These are phyloP conservation scores for Lydus trimaculatus DNA, from an alignment of 2,888 invertebrate genomes.

Conservation along the genomic window DNA sequence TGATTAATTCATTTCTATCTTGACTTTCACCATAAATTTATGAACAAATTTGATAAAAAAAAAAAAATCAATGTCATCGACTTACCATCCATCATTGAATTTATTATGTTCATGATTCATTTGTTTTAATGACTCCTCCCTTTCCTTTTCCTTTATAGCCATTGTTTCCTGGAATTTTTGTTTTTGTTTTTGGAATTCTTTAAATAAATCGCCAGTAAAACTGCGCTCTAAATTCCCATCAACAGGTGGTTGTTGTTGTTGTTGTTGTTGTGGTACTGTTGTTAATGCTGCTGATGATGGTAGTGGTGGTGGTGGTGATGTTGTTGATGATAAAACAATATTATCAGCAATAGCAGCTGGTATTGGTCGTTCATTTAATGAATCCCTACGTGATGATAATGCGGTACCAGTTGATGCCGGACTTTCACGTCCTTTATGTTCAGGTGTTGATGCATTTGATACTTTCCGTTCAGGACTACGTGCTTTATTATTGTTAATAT, in stretches of 20 bases:
- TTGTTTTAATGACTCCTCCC: constrained; percentile 64
- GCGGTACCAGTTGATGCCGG: constrained; percentile 73
- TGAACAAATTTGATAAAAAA: neutral
- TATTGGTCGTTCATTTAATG: constrained; percentile 65
- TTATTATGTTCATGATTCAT: constrained; percentile 61
- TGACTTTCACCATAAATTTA: neutral
- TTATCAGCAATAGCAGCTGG: constrained; percentile 34
- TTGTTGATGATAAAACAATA: constrained; percentile 5
- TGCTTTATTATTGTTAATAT: constrained; percentile 54
- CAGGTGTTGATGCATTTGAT: constrained; percentile 72
- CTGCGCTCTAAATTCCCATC: constrained; percentile 59
- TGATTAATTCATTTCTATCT: neutral
- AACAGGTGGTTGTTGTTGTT: constrained; percentile 11
- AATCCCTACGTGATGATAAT: constrained; percentile 72
- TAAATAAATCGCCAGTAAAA: constrained; percentile 74
- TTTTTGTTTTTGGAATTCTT: constrained; percentile 82
- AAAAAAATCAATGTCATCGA: constrained; percentile 21
- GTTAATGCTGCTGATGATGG: neutral
- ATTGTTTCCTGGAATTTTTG: constrained; percentile 70
- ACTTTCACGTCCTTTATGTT: constrained; percentile 72
- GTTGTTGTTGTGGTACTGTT: constrained; percentile 19
- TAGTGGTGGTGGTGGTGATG: constrained; percentile 11
- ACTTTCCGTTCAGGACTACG: constrained; percentile 64
- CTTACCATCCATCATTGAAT: constrained; percentile 63
- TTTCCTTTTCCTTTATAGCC: constrained; percentile 63